Percentiles rank a stretch among this genome's conserved stretches.
Conservation (phyloP, 2,888 invertebrate genomes). For the Cephus rjabovi region DNA sequence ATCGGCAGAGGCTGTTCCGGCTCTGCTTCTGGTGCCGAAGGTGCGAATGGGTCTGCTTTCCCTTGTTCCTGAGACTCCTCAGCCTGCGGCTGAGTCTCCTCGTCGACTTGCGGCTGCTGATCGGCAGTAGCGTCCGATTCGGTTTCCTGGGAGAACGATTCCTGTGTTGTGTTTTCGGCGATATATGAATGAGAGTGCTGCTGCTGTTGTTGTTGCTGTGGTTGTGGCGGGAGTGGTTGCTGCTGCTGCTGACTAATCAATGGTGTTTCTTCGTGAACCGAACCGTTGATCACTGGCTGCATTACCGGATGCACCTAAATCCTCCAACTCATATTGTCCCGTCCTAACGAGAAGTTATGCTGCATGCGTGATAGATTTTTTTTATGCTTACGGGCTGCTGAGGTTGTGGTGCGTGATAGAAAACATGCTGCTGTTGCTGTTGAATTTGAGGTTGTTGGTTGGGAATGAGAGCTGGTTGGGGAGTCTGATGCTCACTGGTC, state of each 20-base stretch:
- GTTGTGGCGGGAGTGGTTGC: conserved; percentile 32
- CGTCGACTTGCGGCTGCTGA: conserved; percentile 48
- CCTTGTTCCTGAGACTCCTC: conserved; percentile 58
- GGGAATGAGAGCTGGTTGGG: conserved; percentile 31
- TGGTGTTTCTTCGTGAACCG: conserved; percentile 62
- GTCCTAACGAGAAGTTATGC: neutral
- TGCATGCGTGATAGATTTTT: neutral
- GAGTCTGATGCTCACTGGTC: conserved; percentile 44
- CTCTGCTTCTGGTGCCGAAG: conserved; percentile 62
- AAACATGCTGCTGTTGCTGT: conserved; percentile 47
- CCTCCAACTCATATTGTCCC: neutral
- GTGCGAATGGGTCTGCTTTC: conserved; percentile 53
- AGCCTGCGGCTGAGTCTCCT: conserved; percentile 52
- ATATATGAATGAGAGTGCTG: conserved; percentile 53
- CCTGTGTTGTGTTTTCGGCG: conserved; percentile 46
- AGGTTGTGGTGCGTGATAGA: conserved; percentile 46
- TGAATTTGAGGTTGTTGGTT: conserved; percentile 34
- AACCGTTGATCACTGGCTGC: conserved; percentile 60
- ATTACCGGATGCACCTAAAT: conserved; percentile 57
- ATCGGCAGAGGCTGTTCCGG: conserved; percentile 65
- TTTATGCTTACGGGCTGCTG: conserved; percentile 45
- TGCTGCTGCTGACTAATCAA: conserved; percentile 51
- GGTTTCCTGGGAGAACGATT: conserved; percentile 59
- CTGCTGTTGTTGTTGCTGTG: conserved; percentile 41
- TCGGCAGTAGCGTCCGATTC: conserved; percentile 47